A percentile compares a stretch with the other conserved stretches of the same genome.
phyloP scores from a whole-genome alignment of 35 echinoderm and acorn worm genomes.

The Anneissia japonica region DNA sequence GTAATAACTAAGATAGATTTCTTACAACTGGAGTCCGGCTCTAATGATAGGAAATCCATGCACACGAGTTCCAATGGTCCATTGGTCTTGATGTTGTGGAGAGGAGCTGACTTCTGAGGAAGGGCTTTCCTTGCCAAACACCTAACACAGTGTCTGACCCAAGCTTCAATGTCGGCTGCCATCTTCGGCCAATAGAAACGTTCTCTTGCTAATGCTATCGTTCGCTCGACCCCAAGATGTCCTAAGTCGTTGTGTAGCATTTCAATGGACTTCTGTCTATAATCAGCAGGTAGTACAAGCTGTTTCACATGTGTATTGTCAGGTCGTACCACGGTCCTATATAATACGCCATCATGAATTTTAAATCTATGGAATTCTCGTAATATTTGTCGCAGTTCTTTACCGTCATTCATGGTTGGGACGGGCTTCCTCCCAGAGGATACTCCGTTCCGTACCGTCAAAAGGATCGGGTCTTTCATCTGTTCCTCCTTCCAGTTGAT shows the following conservation, averaged over 20 bases:
- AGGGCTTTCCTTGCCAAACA: conserved; percentile 29
- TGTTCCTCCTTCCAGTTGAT: no score
- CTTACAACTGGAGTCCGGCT: not conserved
- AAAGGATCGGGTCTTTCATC: no score
- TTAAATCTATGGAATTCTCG: conserved; percentile 6
- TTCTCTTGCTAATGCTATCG: conserved; percentile 1
- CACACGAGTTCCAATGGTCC: conserved; percentile 29
- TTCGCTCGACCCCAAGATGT: conserved; percentile 30
- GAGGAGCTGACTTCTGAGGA: conserved; percentile 10
- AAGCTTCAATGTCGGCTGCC: conserved; percentile 7
- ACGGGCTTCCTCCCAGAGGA: not conserved
- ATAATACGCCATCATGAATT: conserved; percentile 15
- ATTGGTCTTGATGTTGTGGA: conserved; percentile 17
- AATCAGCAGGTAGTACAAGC: conserved; percentile 20
- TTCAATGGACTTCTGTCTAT: not conserved
- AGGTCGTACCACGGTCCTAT: not conserved
- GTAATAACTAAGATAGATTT: conserved; percentile 55
- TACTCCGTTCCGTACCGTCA: not conserved
- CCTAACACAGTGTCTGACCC: conserved; percentile 17
- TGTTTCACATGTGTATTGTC: not conserved
- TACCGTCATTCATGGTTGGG: not conserved
- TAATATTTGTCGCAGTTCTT: not conserved
- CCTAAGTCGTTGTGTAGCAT: conserved; percentile 25
- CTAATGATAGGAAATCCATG: conserved; percentile 30
- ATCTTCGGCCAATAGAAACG: conserved; percentile 44